These are phyloP conservation scores for Dicyrtomina minuta DNA, from an alignment of 2,888 invertebrate species.

Conservation along the genomic window DNA sequence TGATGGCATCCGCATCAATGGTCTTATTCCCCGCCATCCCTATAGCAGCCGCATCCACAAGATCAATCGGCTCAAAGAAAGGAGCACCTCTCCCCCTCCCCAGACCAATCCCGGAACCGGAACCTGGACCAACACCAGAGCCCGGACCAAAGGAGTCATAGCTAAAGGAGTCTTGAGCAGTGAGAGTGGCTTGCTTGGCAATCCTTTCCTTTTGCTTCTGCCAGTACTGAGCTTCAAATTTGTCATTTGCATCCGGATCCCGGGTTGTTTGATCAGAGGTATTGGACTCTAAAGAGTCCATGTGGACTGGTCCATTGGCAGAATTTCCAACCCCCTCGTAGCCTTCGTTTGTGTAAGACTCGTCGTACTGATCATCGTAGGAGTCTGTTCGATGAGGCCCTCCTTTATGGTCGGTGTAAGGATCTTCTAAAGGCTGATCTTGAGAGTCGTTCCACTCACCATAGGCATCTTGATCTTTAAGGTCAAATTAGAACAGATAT, in stretches of 20 bases:
- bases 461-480: conserved; percentile 11
- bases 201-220: conserved; percentile 52
- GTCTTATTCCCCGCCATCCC: conserved; percentile 7
- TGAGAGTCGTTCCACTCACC: conserved; percentile 19
- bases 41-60: neutral
- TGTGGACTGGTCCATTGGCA: conserved; percentile 51
- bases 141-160: conserved; percentile 46
- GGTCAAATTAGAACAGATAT: too few relatives aligned
- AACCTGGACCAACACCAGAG: neutral
- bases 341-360: neutral
- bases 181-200: conserved; percentile 48
- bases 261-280: conserved; percentile 42
- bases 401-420: conserved; percentile 16
- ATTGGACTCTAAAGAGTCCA: conserved; percentile 52
- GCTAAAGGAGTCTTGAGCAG: conserved; percentile 40
- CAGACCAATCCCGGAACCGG: neutral
- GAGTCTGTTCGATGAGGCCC: conserved; percentile 17
- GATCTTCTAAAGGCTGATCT: conserved; percentile 19
- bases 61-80: conserved; percentile 30
- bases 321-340: conserved; percentile 27
- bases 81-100: neutral
- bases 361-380: conserved; percentile 34
- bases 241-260: conserved; percentile 48
- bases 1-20: conserved; percentile 20
- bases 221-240: conserved; percentile 53